These are phyloP conservation scores for Fregetta grallaria DNA, from an alignment of 2,113 vertebrate species.

Conservation along the genomic window DNA sequence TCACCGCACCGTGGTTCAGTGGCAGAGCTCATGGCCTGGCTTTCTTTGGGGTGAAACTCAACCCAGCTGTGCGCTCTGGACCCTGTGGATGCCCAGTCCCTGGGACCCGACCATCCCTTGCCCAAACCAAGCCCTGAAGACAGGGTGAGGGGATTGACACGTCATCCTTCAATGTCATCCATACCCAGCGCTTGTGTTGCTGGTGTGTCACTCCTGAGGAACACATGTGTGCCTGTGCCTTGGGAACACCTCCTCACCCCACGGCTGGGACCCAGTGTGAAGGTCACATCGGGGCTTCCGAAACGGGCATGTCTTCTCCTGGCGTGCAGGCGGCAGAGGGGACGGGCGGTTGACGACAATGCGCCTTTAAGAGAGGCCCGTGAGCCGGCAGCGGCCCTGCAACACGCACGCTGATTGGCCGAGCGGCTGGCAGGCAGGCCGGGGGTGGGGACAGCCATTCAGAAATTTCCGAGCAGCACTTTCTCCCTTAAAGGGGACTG, in stretches of 20 bases:
- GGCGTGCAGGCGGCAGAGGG: fast-evolving
- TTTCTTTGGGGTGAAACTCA: neutral
- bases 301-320: fast-evolving
- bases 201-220: fast-evolving
- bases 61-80: neutral
- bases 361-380: constrained; percentile 5
- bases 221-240: neutral
- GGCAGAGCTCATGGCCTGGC: neutral
- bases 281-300: neutral
- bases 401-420: neutral
- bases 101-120: too few species aligned
- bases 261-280: neutral
- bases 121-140: neutral
- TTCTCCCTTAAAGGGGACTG: neutral
- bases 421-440: neutral
- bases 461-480: neutral
- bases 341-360: fast-evolving
- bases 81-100: neutral
- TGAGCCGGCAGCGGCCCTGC: neutral
- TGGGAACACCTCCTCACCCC: neutral
- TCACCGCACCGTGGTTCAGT: neutral
- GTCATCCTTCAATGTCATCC: fast-evolving
- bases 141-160: neutral
- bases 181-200: neutral
- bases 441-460: constrained; percentile 30